Evolutionary conservation across 1,140 invertebrate species (phyloP).

Genomic region (Nomia melanderi): DNA sequence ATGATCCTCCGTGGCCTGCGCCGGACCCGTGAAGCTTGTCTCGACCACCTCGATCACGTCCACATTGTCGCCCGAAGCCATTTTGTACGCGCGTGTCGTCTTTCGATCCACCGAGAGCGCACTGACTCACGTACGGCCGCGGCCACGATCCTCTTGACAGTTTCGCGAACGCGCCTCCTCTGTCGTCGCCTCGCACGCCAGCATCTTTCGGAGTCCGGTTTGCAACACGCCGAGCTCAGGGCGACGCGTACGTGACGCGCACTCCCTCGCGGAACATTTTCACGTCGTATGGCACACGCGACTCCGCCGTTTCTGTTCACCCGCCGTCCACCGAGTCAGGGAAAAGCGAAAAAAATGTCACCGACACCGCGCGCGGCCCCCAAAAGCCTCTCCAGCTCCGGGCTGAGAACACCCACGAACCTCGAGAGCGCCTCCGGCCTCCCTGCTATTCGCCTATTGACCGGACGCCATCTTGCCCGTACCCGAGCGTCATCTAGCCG

Average conservation of each 20-base stretch:
- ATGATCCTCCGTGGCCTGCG: constrained; percentile 64
- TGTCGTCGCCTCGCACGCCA: constrained; percentile 51
- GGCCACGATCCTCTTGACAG: constrained; percentile 56
- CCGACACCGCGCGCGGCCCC: constrained; percentile 14
- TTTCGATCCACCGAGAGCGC: constrained; percentile 52
- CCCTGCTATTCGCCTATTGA: constrained; percentile 69
- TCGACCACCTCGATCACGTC: constrained; percentile 85
- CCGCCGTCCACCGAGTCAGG: too few species aligned
- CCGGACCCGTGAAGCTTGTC: constrained; percentile 72
- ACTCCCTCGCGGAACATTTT: constrained; percentile 22
- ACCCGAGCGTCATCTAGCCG: constrained; percentile 3
- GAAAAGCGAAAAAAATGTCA: constrained; percentile 22
- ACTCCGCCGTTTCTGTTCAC: neutral
- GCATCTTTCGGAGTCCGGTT: constrained; percentile 38
- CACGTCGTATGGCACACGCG: constrained; percentile 22
- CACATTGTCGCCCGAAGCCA: constrained; percentile 86
- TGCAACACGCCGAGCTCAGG: constrained; percentile 30
- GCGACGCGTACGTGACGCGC: constrained; percentile 41
- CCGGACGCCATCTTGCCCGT: constrained; percentile 67
- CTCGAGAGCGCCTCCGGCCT: constrained; percentile 52
- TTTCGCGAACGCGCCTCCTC: constrained; percentile 59
- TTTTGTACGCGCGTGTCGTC: constrained; percentile 79
- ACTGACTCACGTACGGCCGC: constrained; percentile 60
- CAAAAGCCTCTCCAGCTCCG: constrained; percentile 45
- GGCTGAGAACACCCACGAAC: constrained; percentile 41